Percentiles rank a stretch among this genome's conserved stretches.
Conservation (phyloP, 1,140 invertebrate species). For the Diplogasteroides magnus region DNA sequence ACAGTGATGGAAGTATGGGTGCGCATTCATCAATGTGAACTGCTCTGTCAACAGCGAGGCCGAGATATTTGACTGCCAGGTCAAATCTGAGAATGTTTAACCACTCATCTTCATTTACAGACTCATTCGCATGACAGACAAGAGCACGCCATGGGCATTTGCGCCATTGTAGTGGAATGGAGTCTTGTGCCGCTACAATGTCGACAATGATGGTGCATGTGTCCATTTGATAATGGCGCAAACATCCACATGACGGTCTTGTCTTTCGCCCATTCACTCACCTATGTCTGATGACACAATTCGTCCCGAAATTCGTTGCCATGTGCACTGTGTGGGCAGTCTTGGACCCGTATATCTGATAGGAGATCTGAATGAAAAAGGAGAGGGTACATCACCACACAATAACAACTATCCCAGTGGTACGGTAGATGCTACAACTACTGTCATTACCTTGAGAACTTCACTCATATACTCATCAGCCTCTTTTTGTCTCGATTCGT, state of each 20-base stretch:
- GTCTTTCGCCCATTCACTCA: neutral
- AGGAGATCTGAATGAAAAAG: constrained; percentile 42
- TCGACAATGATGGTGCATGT: neutral
- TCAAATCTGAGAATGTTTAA: constrained; percentile 37
- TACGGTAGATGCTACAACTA: neutral
- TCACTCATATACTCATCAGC: constrained; percentile 53
- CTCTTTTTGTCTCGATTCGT: constrained; percentile 40
- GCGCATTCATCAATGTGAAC: constrained; percentile 38
- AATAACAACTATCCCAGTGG: neutral
- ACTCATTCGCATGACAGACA: too few relatives aligned
- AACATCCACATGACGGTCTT: neutral
- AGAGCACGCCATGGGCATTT: constrained; percentile 13
- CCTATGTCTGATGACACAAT: constrained; percentile 41
- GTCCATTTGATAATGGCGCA: neutral
- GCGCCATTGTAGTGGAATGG: neutral
- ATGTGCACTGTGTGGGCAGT: constrained; percentile 41
- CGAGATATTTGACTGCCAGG: constrained; percentile 43
- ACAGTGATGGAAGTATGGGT: constrained; percentile 17
- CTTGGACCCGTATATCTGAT: constrained; percentile 48
- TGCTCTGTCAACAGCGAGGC: constrained; percentile 43
- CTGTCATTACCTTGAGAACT: constrained; percentile 42
- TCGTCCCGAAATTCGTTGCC: constrained; percentile 46
- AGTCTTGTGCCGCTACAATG: neutral
- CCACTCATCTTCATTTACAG: too few relatives aligned
- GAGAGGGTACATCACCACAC: too few relatives aligned